Percentiles rank a stretch among this genome's conserved stretches.
These are phyloP conservation scores for Zaprionus ghesquierei DNA, from an alignment of 1,140 invertebrate species.

Conservation along the genomic window DNA sequence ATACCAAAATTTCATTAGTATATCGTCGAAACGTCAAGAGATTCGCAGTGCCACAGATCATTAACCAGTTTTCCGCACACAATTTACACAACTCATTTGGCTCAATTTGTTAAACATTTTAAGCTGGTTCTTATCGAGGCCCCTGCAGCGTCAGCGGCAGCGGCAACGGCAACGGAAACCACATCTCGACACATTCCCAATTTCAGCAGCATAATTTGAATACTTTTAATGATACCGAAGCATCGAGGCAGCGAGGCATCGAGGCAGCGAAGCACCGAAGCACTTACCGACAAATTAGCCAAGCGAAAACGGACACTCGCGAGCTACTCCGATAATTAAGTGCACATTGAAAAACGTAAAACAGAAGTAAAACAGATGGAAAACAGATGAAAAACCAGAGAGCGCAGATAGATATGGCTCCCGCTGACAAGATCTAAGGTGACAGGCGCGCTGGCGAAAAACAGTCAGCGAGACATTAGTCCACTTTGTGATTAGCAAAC, in stretches of 20 bases:
- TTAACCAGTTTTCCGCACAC: conserved; percentile 2
- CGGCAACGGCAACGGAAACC: not conserved
- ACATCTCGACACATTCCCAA: conserved; percentile 1
- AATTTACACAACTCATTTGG: conserved; percentile 7
- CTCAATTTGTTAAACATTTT: conserved; percentile 11
- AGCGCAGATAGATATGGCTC: not conserved
- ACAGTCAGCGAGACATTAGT: not conserved
- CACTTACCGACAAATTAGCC: not conserved
- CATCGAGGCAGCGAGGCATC: not conserved
- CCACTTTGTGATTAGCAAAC: not conserved
- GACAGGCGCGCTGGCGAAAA: not conserved
- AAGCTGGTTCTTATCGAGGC: conserved; percentile 1
- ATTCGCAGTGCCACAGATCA: not conserved
- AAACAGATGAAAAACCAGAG: not conserved
- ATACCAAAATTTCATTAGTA: not conserved
- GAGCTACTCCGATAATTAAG: not conserved
- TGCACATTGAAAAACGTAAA: not conserved
- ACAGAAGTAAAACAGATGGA: not conserved
- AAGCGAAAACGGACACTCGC: not conserved
- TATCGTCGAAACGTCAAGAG: not conserved
- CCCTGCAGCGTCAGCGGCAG: not conserved
- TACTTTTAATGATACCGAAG: not conserved
- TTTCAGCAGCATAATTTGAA: conserved; percentile 3
- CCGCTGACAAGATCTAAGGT: not conserved
- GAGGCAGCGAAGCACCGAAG: not conserved